Conservation (phyloP, 2,113 vertebrate species). For the Elephas maximus region DNA sequence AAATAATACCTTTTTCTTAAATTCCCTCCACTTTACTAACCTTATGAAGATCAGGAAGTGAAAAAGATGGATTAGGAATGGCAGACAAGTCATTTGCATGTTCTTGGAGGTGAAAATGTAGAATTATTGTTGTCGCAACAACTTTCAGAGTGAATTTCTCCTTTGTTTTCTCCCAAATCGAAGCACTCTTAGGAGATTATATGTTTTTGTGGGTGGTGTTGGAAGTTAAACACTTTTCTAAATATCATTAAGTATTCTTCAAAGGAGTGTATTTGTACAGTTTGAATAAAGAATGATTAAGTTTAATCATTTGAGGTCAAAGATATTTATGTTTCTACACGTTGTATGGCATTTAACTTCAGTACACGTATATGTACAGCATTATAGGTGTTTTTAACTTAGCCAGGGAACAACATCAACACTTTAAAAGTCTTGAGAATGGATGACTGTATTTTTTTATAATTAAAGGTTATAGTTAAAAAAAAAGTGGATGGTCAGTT, state of each 20-base stretch:
- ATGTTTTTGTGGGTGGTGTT: neutral
- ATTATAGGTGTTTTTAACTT: conserved; percentile 8
- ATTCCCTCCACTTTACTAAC: neutral
- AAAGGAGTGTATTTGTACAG: neutral
- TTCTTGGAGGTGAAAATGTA: neutral
- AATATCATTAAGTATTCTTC: conserved; percentile 29
- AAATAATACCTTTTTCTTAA: neutral
- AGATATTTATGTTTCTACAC: conserved; percentile 22
- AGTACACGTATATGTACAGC: neutral
- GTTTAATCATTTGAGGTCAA: conserved; percentile 17
- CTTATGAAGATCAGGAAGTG: neutral
- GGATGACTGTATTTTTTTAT: conserved; percentile 41
- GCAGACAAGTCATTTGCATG: neutral
- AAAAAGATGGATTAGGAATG: neutral
- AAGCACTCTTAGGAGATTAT: neutral
- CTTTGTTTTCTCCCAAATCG: neutral
- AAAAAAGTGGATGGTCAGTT: conserved; percentile 24
- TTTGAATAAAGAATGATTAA: conserved; percentile 11
- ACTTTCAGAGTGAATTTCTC: neutral
- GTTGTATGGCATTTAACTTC: neutral
- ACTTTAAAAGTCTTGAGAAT: neutral
- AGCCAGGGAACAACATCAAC: neutral
- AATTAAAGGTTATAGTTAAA: conserved; percentile 6
- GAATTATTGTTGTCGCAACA: neutral
- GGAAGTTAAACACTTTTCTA: neutral